Evolutionary conservation across 2,113 vertebrate genomes (phyloP).

Genomic region (Chascanopsetta lugubris): DNA sequence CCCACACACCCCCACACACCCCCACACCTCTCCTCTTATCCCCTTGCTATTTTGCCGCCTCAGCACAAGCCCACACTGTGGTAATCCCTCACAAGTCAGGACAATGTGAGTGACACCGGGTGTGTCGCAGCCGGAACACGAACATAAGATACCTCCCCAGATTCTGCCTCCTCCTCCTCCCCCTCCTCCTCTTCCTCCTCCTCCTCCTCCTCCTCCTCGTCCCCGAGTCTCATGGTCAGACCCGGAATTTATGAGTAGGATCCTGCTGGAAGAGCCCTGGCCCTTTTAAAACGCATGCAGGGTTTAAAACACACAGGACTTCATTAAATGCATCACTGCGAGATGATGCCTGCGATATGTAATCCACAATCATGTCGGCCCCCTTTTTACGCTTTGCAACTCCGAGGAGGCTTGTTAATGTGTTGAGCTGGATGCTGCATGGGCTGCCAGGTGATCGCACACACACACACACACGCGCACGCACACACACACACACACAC

Average conservation of each 20-base stretch:
- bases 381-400: constrained; percentile 31
- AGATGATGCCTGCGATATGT: constrained; percentile 50
- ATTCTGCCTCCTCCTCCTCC: constrained; percentile 59
- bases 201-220: too few species aligned
- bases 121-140: constrained; percentile 62
- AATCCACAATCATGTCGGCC: constrained; percentile 55
- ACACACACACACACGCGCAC: background rate
- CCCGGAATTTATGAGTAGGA: constrained; percentile 42
- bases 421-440: constrained; percentile 29
- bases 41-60: constrained; percentile 68
- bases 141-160: constrained; percentile 57
- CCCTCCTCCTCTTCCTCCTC: constrained; percentile 56
- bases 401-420: constrained; percentile 70
- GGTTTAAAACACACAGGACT: constrained; percentile 67
- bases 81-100: constrained; percentile 75
- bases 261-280: background rate
- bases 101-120: constrained; percentile 73
- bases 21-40: constrained; percentile 59
- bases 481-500: background rate
- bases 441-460: constrained; percentile 7
- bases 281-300: constrained; percentile 49
- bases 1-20: constrained; percentile 41
- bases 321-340: constrained; percentile 70
- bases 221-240: constrained; percentile 41
- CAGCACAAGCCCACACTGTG: constrained; percentile 69